Base-by-base conservation (phyloP, 1,140 invertebrate genomes). In the Caenorhabditis elegans region DNA sequence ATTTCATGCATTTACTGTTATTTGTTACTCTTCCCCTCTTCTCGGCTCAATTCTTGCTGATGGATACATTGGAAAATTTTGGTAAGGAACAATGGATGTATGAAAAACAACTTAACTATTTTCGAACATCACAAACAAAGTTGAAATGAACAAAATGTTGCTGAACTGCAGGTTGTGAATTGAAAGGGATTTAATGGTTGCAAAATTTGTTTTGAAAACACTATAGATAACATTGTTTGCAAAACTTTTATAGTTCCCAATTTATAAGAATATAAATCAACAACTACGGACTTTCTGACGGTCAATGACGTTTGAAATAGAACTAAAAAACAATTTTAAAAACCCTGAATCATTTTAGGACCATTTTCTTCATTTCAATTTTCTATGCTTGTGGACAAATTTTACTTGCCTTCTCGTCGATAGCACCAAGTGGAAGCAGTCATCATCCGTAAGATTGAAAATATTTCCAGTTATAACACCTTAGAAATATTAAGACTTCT, bases 1-100 rank as follows among this genome's bases (percentile, higher is more conserved):
- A 10, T 97, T 94, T 89, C 95, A 97, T 89, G 86, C 92, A 0
- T 97, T 96, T 88, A 92, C 92, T 10, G 94, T 94, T 91, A 90
- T 95, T 22, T 94, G 93, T 26, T 97, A 96, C 88, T 94, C 96
- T 86, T 95, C 94, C 39, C 95, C 95, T 0, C 82, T 97, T 11
- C 88, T 96, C 28, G 95, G 96, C 0, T 95, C 95, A 0, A 94
- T 96, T 53, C 84, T 97, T n/a, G 94, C 95, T 0, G 95, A 97
- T 90, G 94, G 94, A 24, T 93, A 92, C 83, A 90, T 96, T 0
- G 95, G 95, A 80, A 95, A 95, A 91, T 96, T 94, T 90, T 93
- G 92, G 91, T 94, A 87, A 87, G 77, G n/a, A 85, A 36, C 4
- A 13, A 15, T 13, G 15, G 0, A n/a, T 47, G 19, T 1, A 84